A percentile compares a stretch with the other conserved stretches of the same genome.
Evolutionary conservation across 2,113 vertebrate species (phyloP).

Genomic region (Lampris incognitus): DNA sequence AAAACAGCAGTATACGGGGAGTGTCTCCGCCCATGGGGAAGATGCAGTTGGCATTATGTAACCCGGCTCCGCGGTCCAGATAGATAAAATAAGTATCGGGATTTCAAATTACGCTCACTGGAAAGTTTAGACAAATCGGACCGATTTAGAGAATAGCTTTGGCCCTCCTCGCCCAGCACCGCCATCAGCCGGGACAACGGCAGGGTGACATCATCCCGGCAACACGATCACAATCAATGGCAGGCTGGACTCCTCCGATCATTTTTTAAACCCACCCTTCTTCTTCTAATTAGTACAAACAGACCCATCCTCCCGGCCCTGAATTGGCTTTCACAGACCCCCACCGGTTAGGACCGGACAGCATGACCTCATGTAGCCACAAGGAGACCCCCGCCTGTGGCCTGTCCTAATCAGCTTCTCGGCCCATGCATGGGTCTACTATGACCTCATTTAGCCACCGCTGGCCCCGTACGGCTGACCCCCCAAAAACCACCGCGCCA

Average conservation of each 20-base stretch:
- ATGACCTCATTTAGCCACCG: conserved; percentile 71
- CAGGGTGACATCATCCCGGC: conserved; percentile 68
- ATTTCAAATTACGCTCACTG: no score
- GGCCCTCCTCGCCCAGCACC: conserved; percentile 31
- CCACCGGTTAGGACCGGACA: conserved; percentile 14
- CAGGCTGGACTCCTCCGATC: conserved; percentile 27
- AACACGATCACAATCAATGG: conserved; percentile 58
- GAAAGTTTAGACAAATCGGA: not conserved
- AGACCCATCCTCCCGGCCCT: not conserved
- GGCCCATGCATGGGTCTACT: conserved; percentile 44
- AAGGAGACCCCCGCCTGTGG: conserved; percentile 27
- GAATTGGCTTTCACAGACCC: conserved; percentile 35
- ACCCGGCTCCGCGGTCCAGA: no score
- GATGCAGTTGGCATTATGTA: no score
- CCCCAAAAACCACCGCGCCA: conserved; percentile 59
- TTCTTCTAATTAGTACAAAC: conserved; percentile 44
- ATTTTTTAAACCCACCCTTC: conserved; percentile 39
- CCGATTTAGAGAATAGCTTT: conserved; percentile 48
- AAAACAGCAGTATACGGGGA: no score
- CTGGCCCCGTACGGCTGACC: conserved; percentile 53
- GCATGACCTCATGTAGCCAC: conserved; percentile 69
- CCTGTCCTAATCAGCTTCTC: conserved; percentile 58
- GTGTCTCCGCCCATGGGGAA: no score
- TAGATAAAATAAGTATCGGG: no score
- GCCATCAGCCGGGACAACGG: conserved; percentile 27